Conservation (phyloP, 2,888 invertebrate species). For the Pomacea canaliculata region DNA sequence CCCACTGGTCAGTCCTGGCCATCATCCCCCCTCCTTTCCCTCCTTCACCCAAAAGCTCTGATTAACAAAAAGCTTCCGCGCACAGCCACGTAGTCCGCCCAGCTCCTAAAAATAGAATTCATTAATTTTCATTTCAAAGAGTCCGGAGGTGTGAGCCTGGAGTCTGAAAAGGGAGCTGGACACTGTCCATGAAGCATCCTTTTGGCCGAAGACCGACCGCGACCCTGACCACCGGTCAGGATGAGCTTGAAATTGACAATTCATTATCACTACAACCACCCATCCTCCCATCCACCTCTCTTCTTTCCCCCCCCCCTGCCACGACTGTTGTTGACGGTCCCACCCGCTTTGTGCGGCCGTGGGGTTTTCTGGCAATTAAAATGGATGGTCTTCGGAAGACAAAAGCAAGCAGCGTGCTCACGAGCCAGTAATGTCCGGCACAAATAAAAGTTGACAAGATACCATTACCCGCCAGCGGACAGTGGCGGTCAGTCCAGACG, state of each 20-base stretch:
- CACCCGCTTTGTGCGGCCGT: conserved; percentile 5
- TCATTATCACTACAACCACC: conserved; percentile 2
- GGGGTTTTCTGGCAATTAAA: conserved; percentile 9
- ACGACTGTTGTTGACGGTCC: neutral
- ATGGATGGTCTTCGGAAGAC: neutral
- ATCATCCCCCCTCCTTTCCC: neutral
- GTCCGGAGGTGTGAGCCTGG: neutral
- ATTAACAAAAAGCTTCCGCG: conserved; percentile 10
- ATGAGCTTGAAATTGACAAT: conserved; percentile 11
- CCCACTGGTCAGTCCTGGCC: neutral
- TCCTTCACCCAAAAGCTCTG: neutral
- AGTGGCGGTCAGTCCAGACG: neutral
- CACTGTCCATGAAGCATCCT: conserved; percentile 6
- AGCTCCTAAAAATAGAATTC: conserved; percentile 5
- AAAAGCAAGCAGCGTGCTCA: neutral
- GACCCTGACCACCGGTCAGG: neutral
- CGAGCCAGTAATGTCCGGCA: conserved; percentile 1
- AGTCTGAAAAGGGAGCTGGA: neutral
- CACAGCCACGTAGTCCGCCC: neutral
- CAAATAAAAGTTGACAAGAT: conserved; percentile 12
- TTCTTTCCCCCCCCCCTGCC: neutral
- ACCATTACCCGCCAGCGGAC: conserved; percentile 1
- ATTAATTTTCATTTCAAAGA: conserved; percentile 12
- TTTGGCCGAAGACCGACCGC: conserved; percentile 9
- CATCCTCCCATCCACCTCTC: neutral